These are phyloP conservation scores for Panzeria rudis DNA, from an alignment of 2,888 invertebrate species.

Conservation along the genomic window DNA sequence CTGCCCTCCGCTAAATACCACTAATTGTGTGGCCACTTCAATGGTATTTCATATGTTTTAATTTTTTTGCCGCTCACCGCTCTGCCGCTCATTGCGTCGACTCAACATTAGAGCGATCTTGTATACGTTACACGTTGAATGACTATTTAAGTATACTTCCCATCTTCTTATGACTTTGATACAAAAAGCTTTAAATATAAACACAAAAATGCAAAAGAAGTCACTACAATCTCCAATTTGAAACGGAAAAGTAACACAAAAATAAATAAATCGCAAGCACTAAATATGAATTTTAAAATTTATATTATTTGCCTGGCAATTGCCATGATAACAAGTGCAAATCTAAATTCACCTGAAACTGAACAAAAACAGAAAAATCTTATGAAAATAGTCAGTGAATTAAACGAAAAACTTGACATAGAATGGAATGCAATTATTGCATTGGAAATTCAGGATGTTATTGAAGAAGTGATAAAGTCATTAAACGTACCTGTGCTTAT, in stretches of 20 bases:
- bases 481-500: constrained; percentile 12
- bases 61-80: too few relatives aligned
- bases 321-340: not conserved
- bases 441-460: not conserved
- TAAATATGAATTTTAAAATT: not conserved
- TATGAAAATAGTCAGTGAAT: constrained; percentile 6
- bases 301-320: not conserved
- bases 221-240: not conserved
- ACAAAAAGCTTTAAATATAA: not conserved
- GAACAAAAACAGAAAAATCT: not conserved
- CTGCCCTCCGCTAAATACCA: too few relatives aligned
- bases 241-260: not conserved
- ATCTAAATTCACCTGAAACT: not conserved
- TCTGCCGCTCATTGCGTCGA: too few relatives aligned
- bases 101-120: too few relatives aligned
- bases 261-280: not conserved
- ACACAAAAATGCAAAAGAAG: not conserved
- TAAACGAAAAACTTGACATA: constrained; percentile 38
- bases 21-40: too few relatives aligned
- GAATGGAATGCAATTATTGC: constrained; percentile 51
- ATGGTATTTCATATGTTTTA: too few relatives aligned
- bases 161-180: too few relatives aligned
- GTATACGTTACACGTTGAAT: too few relatives aligned
- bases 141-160: too few relatives aligned
- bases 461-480: constrained; percentile 9